phyloP scores from a whole-genome alignment of 2,113 vertebrate genomes.

The Mirza zaza region DNA sequence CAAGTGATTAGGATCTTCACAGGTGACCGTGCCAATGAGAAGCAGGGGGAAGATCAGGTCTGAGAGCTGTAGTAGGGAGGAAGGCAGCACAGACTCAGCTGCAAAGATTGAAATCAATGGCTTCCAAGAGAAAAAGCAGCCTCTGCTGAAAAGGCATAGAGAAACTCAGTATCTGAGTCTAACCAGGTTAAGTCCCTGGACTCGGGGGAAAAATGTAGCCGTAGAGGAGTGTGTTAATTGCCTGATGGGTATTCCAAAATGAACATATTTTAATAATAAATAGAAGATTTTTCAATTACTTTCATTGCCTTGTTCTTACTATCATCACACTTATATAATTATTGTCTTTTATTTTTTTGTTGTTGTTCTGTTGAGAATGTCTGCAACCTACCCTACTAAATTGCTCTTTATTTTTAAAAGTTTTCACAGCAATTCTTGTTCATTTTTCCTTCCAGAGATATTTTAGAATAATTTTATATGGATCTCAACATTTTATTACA shows the following conservation, averaged over 20 bases:
- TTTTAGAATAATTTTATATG: conserved; percentile 8
- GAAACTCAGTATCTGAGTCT: background rate
- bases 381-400: background rate
- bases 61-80: background rate
- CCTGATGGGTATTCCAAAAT: background rate
- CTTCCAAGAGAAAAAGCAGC: background rate
- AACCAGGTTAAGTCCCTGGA: background rate
- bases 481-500: background rate
- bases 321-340: background rate
- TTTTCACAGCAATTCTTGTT: background rate
- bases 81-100: background rate
- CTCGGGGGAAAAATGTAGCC: background rate
- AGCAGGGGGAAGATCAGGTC: background rate
- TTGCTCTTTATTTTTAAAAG: background rate
- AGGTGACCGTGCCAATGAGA: too few relatives aligned
- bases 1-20: background rate
- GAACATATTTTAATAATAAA: background rate
- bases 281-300: background rate
- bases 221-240: background rate
- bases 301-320: background rate
- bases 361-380: background rate
- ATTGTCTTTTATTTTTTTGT: background rate
- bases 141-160: background rate
- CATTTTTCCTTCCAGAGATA: background rate
- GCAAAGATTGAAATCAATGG: background rate